Evolutionary conservation across 1,140 invertebrate species (phyloP), one percentile per base, ranked within the genome.

Genomic region (Oedothorax gibbosus): DNA sequence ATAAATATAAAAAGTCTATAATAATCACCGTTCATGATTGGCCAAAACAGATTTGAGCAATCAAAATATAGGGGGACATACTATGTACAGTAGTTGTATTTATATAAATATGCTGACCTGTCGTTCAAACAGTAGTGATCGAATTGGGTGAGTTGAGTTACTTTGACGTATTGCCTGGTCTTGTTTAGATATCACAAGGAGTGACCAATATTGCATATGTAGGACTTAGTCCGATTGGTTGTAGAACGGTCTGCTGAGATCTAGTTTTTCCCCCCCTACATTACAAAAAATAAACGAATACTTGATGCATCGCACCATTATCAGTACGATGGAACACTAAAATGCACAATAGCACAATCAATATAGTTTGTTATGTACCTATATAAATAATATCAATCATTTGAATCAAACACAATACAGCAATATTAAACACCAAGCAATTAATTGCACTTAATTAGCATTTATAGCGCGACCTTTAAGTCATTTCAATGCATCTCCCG

Each of bases 1-100:
- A 84, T 84, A 84, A 84, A 84, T 84, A 84, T 84, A 84, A 84
- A 35, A 84, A 84, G 81, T 84, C 72, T 84, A 84, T 84, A 51
- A 35, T 35, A 35, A 84, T 84, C 69, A 73, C 80, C 35, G 50
- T 35, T 57, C 14, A 35, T 49, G 56, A 66, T 84, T 84, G 71
- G 72, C 81, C 72, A 84, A 84, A 75, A 79, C 35, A 65, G 65
- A 64, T 51, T 66, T 84, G 81, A 84, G 81, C 81, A 84, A 84
- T 75, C 51, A 76, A 84, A 66, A 57, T 51, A 54, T 5, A 68
- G 62, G 57, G 21, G 50, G 60, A 60, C 21, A 71, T 7, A 50
- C 12, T 50, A 71, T 20, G 57, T 68, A 57, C 20, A 69, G 49
- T 54, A 53, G 68, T 11, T 54, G 35, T 65, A 50, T 35, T 35